Evolutionary conservation across 2,797 vertebrate genomes (phyloP).

Genomic region (Picus viridis): DNA sequence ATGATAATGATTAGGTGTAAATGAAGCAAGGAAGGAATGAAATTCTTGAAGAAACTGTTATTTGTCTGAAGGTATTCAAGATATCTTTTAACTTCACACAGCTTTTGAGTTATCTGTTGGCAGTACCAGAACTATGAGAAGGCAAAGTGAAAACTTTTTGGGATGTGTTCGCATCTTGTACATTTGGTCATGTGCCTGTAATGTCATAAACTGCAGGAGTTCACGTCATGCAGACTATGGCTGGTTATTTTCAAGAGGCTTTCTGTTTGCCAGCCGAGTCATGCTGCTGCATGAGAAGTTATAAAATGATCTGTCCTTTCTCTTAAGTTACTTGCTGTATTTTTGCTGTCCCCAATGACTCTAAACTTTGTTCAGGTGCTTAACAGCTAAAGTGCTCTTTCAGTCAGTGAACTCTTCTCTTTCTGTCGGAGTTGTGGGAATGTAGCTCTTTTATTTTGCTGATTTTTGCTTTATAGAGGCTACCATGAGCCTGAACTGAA

Average conservation of each 20-base stretch:
- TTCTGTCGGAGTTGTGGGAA: neutral
- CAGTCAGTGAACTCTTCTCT: neutral
- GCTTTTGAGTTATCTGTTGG: neutral
- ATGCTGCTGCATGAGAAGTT: fast-evolving
- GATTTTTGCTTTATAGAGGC: neutral
- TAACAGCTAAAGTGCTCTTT: neutral
- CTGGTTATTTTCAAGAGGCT: neutral
- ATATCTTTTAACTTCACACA: neutral
- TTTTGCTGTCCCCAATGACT: neutral
- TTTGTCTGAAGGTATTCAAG: neutral
- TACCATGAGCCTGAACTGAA: neutral
- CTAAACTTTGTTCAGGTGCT: neutral
- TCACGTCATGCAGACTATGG: neutral
- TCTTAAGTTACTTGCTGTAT: neutral
- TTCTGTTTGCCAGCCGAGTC: neutral
- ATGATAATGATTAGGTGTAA: neutral
- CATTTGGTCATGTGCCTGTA: neutral
- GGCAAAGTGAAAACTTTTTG: neutral
- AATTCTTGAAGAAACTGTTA: neutral
- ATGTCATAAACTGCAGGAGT: neutral
- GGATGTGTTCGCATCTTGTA: neutral
- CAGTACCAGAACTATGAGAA: neutral
- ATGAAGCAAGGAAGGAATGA: neutral
- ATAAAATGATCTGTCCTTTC: neutral
- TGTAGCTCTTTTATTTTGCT: neutral